Conservation (phyloP, 2,888 invertebrate species). For the Melolontha melolontha region DNA sequence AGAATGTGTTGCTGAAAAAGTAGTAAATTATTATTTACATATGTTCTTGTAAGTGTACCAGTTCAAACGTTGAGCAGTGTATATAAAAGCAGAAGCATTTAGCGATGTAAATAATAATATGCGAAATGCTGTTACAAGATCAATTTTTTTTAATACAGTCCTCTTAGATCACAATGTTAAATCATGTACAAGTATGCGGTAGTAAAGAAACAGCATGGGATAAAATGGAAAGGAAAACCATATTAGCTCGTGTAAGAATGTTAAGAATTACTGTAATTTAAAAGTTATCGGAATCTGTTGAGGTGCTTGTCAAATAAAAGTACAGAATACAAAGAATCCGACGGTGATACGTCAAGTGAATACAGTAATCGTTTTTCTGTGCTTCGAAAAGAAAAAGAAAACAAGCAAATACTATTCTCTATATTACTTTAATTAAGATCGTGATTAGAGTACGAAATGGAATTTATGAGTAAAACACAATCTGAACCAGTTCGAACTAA, state of each 20-base stretch:
- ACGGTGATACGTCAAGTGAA: conserved; percentile 3
- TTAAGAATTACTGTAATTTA: neutral
- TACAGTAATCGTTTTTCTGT: too few relatives aligned
- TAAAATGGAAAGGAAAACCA: conserved; percentile 12
- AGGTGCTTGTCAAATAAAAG: conserved; percentile 6
- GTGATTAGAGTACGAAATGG: conserved; percentile 2
- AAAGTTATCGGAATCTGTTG: conserved; percentile 9
- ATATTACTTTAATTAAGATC: conserved; percentile 19
- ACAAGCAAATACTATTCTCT: neutral
- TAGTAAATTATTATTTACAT: too few relatives aligned
- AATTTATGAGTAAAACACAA: conserved; percentile 12
- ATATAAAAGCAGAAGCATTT: too few relatives aligned
- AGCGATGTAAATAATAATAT: too few relatives aligned
- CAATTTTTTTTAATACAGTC: too few relatives aligned
- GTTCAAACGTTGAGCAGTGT: too few relatives aligned
- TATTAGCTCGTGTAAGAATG: conserved; percentile 4
- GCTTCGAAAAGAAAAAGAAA: too few relatives aligned
- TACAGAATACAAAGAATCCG: conserved; percentile 4
- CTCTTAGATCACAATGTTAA: too few relatives aligned
- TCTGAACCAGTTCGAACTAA: conserved; percentile 1
- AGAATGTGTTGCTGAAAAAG: too few relatives aligned
- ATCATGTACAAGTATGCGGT: neutral
- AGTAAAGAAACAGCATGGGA: conserved; percentile 10
- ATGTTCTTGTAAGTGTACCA: too few relatives aligned
- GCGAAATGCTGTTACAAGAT: too few relatives aligned